Evolutionary conservation across 2,113 vertebrate species (phyloP).

Genomic region (Upupa epops): DNA sequence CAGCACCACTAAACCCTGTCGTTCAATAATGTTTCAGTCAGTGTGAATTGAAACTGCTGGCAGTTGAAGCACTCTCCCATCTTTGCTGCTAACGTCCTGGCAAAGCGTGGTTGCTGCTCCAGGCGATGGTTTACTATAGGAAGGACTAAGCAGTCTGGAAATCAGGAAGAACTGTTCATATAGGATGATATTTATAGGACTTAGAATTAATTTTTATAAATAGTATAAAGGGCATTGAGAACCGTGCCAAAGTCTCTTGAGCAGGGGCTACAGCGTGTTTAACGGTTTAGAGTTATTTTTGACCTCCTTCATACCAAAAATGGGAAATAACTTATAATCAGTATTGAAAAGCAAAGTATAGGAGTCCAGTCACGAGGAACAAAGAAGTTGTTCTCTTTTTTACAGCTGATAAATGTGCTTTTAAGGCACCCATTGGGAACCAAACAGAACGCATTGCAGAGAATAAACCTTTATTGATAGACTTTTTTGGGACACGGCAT

Average conservation of each 20-base stretch:
- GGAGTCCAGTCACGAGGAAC: constrained; percentile 71
- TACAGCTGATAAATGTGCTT: constrained; percentile 74
- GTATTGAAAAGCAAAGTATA: constrained; percentile 33
- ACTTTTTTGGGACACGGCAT: constrained; percentile 27
- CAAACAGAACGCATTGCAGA: constrained; percentile 41
- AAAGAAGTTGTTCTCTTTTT: constrained; percentile 71
- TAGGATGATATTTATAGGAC: neutral
- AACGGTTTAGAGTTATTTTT: constrained; percentile 37
- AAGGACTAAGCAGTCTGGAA: neutral
- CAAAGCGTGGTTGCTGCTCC: neutral
- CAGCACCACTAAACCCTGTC: too few relatives aligned
- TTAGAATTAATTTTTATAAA: neutral
- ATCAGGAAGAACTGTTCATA: neutral
- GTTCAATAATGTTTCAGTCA: neutral
- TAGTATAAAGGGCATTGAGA: neutral
- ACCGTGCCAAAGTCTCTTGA: neutral
- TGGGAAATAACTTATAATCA: constrained; percentile 52
- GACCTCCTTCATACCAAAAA: constrained; percentile 35
- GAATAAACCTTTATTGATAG: constrained; percentile 45
- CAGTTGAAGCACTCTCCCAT: neutral
- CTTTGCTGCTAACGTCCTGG: neutral
- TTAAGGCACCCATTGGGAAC: constrained; percentile 58
- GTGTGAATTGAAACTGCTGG: neutral
- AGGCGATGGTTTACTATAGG: neutral
- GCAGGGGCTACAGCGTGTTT: neutral